Evolutionary conservation across 2,888 invertebrate species (phyloP).

Genomic region (Perdita meconis): DNA sequence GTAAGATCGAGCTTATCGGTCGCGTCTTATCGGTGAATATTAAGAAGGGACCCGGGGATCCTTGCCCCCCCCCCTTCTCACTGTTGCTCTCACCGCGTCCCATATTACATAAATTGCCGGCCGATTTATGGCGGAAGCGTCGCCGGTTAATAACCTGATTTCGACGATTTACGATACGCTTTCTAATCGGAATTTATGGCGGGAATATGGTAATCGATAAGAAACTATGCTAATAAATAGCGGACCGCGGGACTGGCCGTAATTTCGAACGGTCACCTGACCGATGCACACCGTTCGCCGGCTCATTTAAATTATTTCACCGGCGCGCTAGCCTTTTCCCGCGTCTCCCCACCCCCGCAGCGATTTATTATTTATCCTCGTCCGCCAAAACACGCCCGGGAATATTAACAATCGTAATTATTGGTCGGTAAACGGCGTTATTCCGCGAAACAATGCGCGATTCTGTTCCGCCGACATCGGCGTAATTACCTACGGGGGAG

Average conservation of each 20-base stretch:
- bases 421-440: slow-evolving; percentile 17
- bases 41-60: slow-evolving; percentile 24
- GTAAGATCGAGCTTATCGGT: slow-evolving; percentile 38
- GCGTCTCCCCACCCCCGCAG: not conserved
- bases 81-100: not conserved
- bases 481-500: slow-evolving; percentile 33
- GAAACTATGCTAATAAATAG: slow-evolving; percentile 62
- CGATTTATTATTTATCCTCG: slow-evolving; percentile 25
- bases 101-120: slow-evolving; percentile 48
- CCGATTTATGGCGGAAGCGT: slow-evolving; percentile 47
- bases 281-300: slow-evolving; percentile 24
- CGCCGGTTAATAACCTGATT: slow-evolving; percentile 59
- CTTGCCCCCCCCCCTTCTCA: not conserved
- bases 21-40: slow-evolving; percentile 54
- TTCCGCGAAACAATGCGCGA: slow-evolving; percentile 35
- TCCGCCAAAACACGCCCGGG: not conserved
- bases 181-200: slow-evolving; percentile 53
- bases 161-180: slow-evolving; percentile 55
- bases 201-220: slow-evolving; percentile 61
- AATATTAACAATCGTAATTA: slow-evolving; percentile 5
- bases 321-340: not conserved
- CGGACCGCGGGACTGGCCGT: slow-evolving; percentile 14
- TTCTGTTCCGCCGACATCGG: not conserved
- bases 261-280: slow-evolving; percentile 38
- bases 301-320: slow-evolving; percentile 45